phyloP scores from a whole-genome alignment of 1,140 invertebrate genomes.

The Drosophila grimshawi region DNA sequence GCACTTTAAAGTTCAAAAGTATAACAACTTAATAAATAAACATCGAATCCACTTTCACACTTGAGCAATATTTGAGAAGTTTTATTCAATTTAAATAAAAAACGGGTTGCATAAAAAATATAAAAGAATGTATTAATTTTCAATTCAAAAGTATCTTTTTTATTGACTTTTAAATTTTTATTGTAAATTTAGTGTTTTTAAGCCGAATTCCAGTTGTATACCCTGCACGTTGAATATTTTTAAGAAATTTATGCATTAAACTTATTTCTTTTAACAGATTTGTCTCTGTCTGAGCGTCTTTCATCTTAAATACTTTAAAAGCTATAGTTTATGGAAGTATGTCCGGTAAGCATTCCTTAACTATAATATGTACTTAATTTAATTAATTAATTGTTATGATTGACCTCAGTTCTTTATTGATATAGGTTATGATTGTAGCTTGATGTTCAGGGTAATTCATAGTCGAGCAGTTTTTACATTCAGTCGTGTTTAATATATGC shows the following conservation, averaged over 20 bases:
- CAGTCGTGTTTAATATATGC: not conserved
- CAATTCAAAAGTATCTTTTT: constrained; percentile 21
- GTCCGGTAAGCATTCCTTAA: too few species aligned
- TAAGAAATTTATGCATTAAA: too few species aligned
- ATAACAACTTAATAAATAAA: not conserved
- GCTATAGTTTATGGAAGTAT: too few species aligned
- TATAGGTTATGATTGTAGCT: too few species aligned
- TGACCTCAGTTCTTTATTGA: too few species aligned
- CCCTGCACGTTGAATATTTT: too few species aligned
- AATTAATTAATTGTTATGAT: too few species aligned
- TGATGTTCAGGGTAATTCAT: not conserved
- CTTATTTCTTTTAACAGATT: too few species aligned
- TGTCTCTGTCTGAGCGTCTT: too few species aligned
- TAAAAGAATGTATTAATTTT: constrained; percentile 4
- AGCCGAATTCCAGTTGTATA: not conserved
- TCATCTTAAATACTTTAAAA: too few species aligned
- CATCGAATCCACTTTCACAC: not conserved
- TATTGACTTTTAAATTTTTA: not conserved
- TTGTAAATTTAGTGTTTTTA: constrained; percentile 7
- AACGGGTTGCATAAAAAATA: not conserved
- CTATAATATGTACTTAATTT: too few species aligned
- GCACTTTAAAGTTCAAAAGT: constrained; percentile 6
- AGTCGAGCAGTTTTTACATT: not conserved
- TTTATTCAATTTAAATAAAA: constrained; percentile 3
- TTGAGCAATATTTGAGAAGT: too few species aligned